A percentile compares a stretch with the other conserved stretches of the same genome.
phyloP scores from a whole-genome alignment of 2,888 invertebrate species.

The Microplitis deprimator region DNA sequence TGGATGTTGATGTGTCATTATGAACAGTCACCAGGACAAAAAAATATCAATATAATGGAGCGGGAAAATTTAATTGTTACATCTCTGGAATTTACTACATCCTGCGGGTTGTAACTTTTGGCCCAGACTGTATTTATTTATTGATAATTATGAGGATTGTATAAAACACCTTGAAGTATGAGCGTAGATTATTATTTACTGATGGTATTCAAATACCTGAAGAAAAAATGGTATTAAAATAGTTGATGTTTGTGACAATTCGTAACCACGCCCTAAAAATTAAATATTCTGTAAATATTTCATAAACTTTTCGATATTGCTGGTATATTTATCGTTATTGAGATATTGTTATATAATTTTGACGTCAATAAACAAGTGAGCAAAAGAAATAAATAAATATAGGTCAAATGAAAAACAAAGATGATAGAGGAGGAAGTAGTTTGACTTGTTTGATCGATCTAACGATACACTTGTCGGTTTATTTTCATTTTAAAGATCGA shows the following conservation, averaged over 20 bases:
- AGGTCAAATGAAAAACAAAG: constrained; percentile 13
- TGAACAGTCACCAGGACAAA: neutral
- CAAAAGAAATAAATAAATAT: neutral
- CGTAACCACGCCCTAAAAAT: constrained; percentile 30
- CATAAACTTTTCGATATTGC: neutral
- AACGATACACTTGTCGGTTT: constrained; percentile 7
- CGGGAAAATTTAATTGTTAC: neutral
- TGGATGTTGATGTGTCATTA: neutral
- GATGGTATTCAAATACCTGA: neutral
- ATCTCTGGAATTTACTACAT: neutral
- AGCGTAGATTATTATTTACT: neutral
- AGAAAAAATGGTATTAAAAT: neutral
- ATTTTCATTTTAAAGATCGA: neutral
- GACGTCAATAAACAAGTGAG: neutral
- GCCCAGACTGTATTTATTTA: neutral
- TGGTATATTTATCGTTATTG: neutral
- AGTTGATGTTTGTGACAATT: neutral
- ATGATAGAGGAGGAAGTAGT: constrained; percentile 13
- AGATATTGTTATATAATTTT: constrained; percentile 6
- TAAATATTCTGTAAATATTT: neutral
- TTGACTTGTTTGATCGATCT: constrained; percentile 35
- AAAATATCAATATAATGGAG: neutral
- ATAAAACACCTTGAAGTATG: neutral
- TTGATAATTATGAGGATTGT: neutral
- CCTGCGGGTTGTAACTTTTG: neutral